These are phyloP conservation scores for Spinibarbus caldwelli DNA, from an alignment of 2,797 vertebrate species.

Conservation along the genomic window DNA sequence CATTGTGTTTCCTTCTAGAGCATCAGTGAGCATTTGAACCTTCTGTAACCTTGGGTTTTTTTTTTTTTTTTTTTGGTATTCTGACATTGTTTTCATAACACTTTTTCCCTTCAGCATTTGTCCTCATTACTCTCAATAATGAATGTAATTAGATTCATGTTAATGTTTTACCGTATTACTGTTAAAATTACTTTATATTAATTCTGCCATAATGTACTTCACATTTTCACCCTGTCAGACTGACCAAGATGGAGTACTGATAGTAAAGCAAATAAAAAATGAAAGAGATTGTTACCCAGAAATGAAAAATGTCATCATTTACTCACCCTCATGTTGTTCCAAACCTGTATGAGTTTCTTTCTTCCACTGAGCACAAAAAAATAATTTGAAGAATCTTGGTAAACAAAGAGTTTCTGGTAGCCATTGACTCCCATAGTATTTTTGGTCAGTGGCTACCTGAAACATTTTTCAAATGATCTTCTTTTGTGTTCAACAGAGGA, in stretches of 20 bases:
- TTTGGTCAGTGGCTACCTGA: background rate
- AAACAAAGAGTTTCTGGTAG: background rate
- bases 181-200: background rate
- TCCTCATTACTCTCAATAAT: background rate
- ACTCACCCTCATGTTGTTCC: background rate
- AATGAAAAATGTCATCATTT: background rate
- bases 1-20: too few species aligned
- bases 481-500: background rate
- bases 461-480: background rate
- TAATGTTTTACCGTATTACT: background rate
- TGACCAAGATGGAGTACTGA: background rate
- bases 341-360: background rate
- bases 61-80: too few species aligned
- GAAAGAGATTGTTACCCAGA: background rate
- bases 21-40: too few species aligned
- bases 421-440: background rate
- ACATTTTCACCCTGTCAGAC: background rate
- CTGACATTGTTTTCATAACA: too few species aligned
- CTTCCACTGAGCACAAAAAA: background rate
- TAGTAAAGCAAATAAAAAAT: background rate
- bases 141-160: background rate
- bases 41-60: too few species aligned
- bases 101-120: background rate
- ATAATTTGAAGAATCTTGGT: background rate
- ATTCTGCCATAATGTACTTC: too few species aligned